These are phyloP conservation scores for Sus cebifrons DNA, from an alignment of 2,797 vertebrate species.

Conservation along the genomic window DNA sequence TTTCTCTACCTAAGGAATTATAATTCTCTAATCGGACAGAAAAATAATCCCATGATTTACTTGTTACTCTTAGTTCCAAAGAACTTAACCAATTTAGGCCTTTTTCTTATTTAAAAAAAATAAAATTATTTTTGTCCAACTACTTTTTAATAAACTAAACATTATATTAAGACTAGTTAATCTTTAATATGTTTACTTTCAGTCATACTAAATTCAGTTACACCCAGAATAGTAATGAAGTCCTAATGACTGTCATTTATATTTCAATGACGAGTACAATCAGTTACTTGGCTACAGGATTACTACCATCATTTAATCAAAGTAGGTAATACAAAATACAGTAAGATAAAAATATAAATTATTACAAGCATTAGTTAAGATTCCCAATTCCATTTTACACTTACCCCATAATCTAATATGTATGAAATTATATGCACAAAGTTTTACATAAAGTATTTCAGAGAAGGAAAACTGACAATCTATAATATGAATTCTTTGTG, in stretches of 20 bases:
- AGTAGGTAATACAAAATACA: neutral
- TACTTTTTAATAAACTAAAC: constrained; percentile 15
- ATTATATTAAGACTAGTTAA: constrained; percentile 23
- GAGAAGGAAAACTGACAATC: neutral
- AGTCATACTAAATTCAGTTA: constrained; percentile 41
- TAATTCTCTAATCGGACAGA: constrained; percentile 10
- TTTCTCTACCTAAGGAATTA: neutral
- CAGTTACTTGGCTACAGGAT: neutral
- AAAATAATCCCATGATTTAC: constrained; percentile 45
- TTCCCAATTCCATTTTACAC: neutral
- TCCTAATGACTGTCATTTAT: neutral
- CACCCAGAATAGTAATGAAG: constrained; percentile 22
- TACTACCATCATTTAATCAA: constrained; percentile 36
- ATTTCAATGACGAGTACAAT: constrained; percentile 15
- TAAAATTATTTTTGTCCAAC: neutral
- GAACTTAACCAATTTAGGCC: neutral
- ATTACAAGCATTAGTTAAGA: neutral
- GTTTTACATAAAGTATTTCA: constrained; percentile 29
- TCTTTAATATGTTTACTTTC: neutral
- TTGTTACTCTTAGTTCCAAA: constrained; percentile 13
- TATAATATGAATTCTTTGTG: constrained; percentile 12
- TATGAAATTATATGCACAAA: neutral
- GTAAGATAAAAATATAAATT: constrained; percentile 10
- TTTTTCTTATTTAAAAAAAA: neutral
- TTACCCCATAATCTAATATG: constrained; percentile 10